Base-by-base conservation (phyloP, 2,113 vertebrate species). In the Equus przewalskii region DNA sequence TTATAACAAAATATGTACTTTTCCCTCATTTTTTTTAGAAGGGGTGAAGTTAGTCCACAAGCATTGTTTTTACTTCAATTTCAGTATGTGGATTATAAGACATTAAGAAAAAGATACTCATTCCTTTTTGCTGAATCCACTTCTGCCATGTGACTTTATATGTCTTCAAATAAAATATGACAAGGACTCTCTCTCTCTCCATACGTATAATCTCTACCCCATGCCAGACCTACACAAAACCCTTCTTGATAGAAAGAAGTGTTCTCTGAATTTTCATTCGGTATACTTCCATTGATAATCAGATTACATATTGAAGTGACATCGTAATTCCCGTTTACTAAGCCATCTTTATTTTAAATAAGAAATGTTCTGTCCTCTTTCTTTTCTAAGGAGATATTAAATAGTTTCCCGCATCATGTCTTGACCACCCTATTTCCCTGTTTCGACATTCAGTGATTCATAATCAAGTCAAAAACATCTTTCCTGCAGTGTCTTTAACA, bases 91-190 rank as follows among this genome's bases (percentile, higher is more conserved):
- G 26, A 69, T 81, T 97, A 87, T 46, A 73, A 94, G 44, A 86
- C 0, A 91, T 36, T 22, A 95, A 62, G 7, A 80, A 95, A 56
- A 85, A 8, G 73, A 80, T 28, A n/a, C 10, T 56, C 10, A 62
- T 56, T 87, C 10, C 30, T 94, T 98, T 98, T 94, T 86, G 79
- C 72, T 83, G 70, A 75, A 96, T 91, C 28, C 16, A 65, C 44
- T 60, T 91, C 21, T 97, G 76, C 70, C 22, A 88, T 90, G 24
- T 90, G 14, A 26, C 60, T 56, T 83, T 49, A 6, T 16, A 65
- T 24, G 49, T 19, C 36, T 46, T 69, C 97, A 54, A 98, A 97
- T 94, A 41, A 96, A 97, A 97, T 91, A 82, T 89, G 49, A 93
- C 46, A 97, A 93, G 22, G 54, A n/a, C 3, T 97, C 7, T 87